Percentiles rank a stretch among this genome's conserved stretches.
Evolutionary conservation across 2,888 invertebrate species (phyloP).

Genomic region (Eubasilissa splendida): DNA sequence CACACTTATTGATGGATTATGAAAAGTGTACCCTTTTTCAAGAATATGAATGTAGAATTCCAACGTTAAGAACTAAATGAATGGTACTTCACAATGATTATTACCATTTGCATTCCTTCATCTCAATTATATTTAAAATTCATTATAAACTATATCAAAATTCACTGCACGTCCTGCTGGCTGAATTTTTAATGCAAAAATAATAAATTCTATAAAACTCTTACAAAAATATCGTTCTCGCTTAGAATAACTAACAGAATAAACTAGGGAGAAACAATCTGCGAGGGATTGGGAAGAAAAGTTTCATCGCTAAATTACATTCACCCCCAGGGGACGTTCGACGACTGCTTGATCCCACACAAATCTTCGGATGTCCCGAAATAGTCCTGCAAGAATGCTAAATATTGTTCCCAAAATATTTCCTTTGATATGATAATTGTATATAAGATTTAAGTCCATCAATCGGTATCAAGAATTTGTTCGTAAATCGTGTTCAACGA

Average conservation of each 20-base stretch:
- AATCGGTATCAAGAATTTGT: background rate
- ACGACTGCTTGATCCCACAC: slow-evolving; percentile 42
- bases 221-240: slow-evolving; percentile 27
- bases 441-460: background rate
- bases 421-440: background rate
- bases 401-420: background rate
- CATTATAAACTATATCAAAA: slow-evolving; percentile 8
- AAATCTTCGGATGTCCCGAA: slow-evolving; percentile 18
- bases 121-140: slow-evolving; percentile 6
- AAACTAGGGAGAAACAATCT: slow-evolving; percentile 28
- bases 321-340: slow-evolving; percentile 43
- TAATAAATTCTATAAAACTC: slow-evolving; percentile 3
- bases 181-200: slow-evolving; percentile 37
- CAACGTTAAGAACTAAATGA: too few relatives aligned
- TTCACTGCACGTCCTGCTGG: slow-evolving; percentile 27
- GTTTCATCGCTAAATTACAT: slow-evolving; percentile 49
- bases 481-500: too few relatives aligned
- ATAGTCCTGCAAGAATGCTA: background rate
- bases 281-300: slow-evolving; percentile 29
- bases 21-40: too few relatives aligned
- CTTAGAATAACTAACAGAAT: slow-evolving; percentile 32
- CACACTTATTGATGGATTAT: too few relatives aligned
- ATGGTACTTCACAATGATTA: too few relatives aligned
- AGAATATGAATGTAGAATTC: too few relatives aligned
- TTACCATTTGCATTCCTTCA: background rate